These are phyloP conservation scores for Myzus persicae DNA, from an alignment of 1,140 invertebrate species.

Conservation along the genomic window DNA sequence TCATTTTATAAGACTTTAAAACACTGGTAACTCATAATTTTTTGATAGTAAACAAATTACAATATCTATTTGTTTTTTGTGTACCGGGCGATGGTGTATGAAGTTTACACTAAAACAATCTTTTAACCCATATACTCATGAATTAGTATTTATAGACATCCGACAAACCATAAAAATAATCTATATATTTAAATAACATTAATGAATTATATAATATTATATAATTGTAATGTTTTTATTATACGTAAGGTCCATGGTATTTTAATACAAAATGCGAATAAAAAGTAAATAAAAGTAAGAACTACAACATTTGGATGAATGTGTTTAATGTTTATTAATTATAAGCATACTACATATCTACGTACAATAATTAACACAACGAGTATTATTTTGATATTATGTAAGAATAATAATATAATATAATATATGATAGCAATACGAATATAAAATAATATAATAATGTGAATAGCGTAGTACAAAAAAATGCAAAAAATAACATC, in stretches of 20 bases:
- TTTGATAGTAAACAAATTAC: no score
- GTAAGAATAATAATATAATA: no score
- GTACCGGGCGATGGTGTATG: neutral
- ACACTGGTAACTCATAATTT: neutral
- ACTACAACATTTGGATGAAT: neutral
- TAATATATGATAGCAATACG: no score
- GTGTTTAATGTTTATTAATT: neutral
- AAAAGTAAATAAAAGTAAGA: neutral
- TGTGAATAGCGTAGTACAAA: no score
- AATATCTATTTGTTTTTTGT: no score
- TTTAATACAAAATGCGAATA: neutral
- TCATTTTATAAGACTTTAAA: neutral
- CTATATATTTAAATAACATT: neutral
- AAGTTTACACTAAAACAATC: neutral
- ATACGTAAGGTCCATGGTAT: neutral
- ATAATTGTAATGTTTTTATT: neutral
- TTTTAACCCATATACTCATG: neutral
- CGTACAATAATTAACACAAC: neutral
- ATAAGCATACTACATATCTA: neutral
- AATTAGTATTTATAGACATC: neutral
- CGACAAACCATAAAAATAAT: neutral
- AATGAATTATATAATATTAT: neutral
- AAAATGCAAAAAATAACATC: no score
- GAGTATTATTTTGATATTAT: neutral
- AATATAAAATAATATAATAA: no score